Evolutionary conservation across 2,797 vertebrate species (phyloP), one percentile per base, ranked within the genome.

Genomic region (Pipistrellus kuhlii): DNA sequence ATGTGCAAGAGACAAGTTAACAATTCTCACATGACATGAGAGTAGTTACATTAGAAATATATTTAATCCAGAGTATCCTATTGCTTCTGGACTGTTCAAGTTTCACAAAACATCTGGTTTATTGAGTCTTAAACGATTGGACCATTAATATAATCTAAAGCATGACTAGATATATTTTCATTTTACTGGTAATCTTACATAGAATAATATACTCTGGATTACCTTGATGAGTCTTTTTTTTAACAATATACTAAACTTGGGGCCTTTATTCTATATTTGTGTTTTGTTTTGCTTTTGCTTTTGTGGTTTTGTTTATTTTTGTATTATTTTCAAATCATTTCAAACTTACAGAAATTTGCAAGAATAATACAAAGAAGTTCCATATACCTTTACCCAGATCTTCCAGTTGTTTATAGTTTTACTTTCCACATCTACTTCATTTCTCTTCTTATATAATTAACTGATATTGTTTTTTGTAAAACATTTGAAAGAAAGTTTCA

Each of bases 321-420:
- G 7, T n/a, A 51, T 83, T 89, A 38, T 84, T 90, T 96, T 96
- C 41, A 80, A 30, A 69, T 83, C 32, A 92, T 62, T 94, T 91
- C 69, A 77, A 38, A 75, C 11, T 90, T 85, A 77, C 5, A 90
- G 30, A 46, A 80, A 88, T 27, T 88, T 92, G 25, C 25, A 91
- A 41, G 41, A 88, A 77, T 77, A 75, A 4, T 82, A 44, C 32
- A 66, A 48, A 75, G 25, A 90, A 88, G 44, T 81, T n/a, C 68
- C 23, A 66, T 57, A 44, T 73, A 35, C n/a, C 18, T 69, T 85
- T 88, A 80, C 64, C 9, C 32, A 51, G 12, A 41, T 90, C 7
- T 4, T 23, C 51, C 30, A 55, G 5, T 62, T 92, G 78, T 84
- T 93, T 80, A 69, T 44, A 41, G 48, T 85, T 87, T 51, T 20